These are phyloP conservation scores for Eutolmus rufibarbis DNA, from an alignment of 2,888 invertebrate genomes.

Conservation along the genomic window DNA sequence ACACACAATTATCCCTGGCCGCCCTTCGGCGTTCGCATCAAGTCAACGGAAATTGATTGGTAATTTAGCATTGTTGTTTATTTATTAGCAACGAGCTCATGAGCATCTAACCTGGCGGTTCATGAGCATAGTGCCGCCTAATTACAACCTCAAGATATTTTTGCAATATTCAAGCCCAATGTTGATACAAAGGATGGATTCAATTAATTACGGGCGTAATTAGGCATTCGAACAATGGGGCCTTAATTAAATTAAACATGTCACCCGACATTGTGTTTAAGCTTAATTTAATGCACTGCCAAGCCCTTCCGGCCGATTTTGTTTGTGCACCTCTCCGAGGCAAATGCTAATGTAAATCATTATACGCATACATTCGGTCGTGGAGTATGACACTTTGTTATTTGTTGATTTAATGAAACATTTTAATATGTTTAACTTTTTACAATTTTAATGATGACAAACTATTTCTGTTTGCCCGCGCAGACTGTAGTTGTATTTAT, in stretches of 20 bases:
- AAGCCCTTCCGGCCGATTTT: background rate
- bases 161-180: constrained; percentile 25
- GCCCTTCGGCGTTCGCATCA: background rate
- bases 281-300: background rate
- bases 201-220: constrained; percentile 30
- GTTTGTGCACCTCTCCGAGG: background rate
- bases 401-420: background rate
- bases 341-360: background rate
- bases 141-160: constrained; percentile 31
- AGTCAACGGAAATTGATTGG: constrained; percentile 26
- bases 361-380: background rate
- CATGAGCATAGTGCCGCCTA: background rate
- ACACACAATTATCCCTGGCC: background rate
- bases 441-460: background rate
- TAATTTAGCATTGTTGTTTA: constrained; percentile 12
- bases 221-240: constrained; percentile 28
- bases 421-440: background rate
- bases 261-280: background rate
- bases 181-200: constrained; percentile 26
- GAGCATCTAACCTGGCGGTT: background rate
- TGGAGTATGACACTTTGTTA: background rate
- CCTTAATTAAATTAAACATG: constrained; percentile 22
- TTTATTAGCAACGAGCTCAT: constrained; percentile 15
- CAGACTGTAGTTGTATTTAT: background rate
- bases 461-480: background rate